Percentiles rank a stretch among this genome's conserved stretches.
These are phyloP conservation scores for Melospiza georgiana DNA, from an alignment of 2,113 vertebrate genomes.

Conservation along the genomic window DNA sequence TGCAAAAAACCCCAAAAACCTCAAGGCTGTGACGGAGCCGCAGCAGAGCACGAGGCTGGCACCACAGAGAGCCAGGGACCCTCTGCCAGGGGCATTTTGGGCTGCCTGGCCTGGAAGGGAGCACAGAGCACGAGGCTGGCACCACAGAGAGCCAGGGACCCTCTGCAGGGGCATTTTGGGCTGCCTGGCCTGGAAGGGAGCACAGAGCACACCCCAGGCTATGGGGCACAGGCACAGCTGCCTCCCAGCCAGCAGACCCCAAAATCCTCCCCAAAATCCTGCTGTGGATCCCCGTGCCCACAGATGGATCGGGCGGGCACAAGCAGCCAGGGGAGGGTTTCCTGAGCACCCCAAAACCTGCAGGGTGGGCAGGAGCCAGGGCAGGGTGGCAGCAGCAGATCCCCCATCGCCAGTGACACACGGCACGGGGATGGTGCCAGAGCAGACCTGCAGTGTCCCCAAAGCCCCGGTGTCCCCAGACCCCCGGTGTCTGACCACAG, in stretches of 20 bases:
- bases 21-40: accelerated
- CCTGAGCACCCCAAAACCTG: background rate
- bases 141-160: background rate
- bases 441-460: accelerated
- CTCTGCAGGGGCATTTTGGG: accelerated
- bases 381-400: accelerated
- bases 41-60: background rate
- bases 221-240: accelerated
- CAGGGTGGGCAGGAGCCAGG: accelerated
- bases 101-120: no score
- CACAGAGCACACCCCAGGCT: accelerated
- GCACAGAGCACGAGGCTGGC: background rate
- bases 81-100: accelerated
- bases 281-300: accelerated
- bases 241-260: background rate
- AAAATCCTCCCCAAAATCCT: background rate
- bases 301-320: accelerated
- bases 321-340: accelerated
- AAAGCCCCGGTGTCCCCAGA: accelerated
- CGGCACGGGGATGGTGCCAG: accelerated
- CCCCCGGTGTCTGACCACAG: no score
- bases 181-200: background rate
- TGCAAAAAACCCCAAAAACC: background rate
- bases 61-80: no score
- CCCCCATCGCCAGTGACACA: accelerated